These are phyloP conservation scores for Eupsilia transversa DNA, from an alignment of 2,888 invertebrate genomes.

Conservation along the genomic window DNA sequence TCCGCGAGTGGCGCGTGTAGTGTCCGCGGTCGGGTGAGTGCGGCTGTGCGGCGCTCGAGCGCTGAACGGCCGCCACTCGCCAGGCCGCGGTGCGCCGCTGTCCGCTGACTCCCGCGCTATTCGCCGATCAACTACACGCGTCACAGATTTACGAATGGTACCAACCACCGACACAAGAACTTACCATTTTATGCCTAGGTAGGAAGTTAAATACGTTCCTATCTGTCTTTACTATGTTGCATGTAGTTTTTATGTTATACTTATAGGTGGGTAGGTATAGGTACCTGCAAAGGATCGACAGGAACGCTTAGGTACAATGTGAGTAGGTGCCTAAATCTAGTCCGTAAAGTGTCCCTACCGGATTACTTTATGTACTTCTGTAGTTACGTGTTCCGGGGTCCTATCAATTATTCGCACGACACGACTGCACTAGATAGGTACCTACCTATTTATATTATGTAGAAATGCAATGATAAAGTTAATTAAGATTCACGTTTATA, in stretches of 20 bases:
- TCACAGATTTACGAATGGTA: slow-evolving; percentile 77
- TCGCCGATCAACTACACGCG: slow-evolving; percentile 81
- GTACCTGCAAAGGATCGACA: not conserved
- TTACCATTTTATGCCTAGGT: slow-evolving; percentile 13
- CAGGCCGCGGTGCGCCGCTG: slow-evolving; percentile 63
- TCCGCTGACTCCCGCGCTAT: slow-evolving; percentile 68
- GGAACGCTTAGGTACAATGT: not conserved
- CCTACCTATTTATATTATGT: not conserved
- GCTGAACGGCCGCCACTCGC: slow-evolving; percentile 60
- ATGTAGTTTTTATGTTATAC: not conserved
- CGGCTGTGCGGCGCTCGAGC: slow-evolving; percentile 61
- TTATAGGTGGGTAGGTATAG: not conserved
- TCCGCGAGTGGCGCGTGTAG: slow-evolving; percentile 77
- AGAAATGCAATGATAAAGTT: not conserved
- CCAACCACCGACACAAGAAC: slow-evolving; percentile 13
- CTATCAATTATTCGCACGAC: slow-evolving; percentile 6
- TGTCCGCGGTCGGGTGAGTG: slow-evolving; percentile 79
- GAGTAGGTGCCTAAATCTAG: not conserved
- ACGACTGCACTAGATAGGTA: too few species aligned
- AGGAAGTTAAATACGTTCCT: slow-evolving; percentile 21
- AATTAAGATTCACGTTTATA: too few species aligned
- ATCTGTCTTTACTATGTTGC: slow-evolving; percentile 10
- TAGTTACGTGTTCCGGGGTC: not conserved
- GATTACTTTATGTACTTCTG: not conserved
- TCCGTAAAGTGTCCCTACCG: not conserved